Percentiles rank a stretch among this genome's conserved stretches.
Evolutionary conservation across 2,113 vertebrate genomes (phyloP).

Genomic region (Ceyx margarethae): DNA sequence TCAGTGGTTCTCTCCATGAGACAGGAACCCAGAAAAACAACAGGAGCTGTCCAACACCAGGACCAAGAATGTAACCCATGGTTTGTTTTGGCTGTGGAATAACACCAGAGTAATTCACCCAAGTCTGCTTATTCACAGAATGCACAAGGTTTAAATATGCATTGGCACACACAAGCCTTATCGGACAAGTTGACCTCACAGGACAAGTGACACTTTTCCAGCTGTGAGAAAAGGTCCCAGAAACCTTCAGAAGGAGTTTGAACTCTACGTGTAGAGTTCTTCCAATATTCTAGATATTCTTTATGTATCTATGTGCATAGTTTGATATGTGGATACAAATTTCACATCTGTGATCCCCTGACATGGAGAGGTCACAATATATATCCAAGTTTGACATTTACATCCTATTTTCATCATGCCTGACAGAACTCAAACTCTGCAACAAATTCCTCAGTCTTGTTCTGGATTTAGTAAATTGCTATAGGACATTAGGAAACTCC

Average conservation of each 20-base stretch:
- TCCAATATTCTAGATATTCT: not conserved
- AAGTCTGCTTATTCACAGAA: not conserved
- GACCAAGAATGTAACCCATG: fast-evolving
- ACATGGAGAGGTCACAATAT: not conserved
- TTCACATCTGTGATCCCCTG: not conserved
- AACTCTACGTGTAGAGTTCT: not conserved
- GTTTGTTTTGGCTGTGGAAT: not conserved
- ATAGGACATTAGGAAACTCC: not conserved
- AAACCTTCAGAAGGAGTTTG: not conserved
- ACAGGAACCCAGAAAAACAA: not conserved
- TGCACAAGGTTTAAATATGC: not conserved
- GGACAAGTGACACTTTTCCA: not conserved
- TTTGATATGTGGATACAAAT: not conserved
- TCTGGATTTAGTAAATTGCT: not conserved
- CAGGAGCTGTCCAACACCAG: not conserved
- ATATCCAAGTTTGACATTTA: not conserved
- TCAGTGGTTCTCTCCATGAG: not conserved
- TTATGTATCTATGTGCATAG: too few relatives aligned
- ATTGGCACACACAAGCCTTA: not conserved
- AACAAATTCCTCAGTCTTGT: not conserved
- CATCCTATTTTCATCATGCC: not conserved
- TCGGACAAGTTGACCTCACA: not conserved
- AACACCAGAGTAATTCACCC: not conserved
- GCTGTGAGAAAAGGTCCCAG: not conserved
- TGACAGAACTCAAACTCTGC: not conserved